phyloP scores from a whole-genome alignment of 2,888 invertebrate genomes.

The Epirrhoe alternata region DNA sequence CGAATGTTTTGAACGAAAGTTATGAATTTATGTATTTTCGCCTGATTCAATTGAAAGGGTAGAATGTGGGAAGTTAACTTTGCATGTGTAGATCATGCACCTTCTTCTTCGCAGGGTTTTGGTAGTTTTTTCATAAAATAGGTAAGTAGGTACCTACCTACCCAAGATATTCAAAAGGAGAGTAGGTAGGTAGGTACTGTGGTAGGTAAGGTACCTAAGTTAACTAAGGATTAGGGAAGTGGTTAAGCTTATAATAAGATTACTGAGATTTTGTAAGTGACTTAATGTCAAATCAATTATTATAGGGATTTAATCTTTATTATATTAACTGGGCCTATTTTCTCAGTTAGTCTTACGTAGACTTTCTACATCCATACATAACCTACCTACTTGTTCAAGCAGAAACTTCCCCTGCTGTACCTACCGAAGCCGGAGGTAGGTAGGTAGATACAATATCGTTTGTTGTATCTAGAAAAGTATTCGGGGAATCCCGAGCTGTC shows the following conservation, averaged over 20 bases:
- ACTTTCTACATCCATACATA: no score
- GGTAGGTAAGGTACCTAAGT: no score
- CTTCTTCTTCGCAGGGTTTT: not conserved
- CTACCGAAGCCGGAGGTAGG: not conserved
- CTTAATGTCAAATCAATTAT: no score
- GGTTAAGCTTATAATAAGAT: no score
- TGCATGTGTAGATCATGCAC: not conserved
- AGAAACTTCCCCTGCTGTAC: no score
- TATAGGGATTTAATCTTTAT: no score
- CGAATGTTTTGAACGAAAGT: slow-evolving; percentile 42
- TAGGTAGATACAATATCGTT: slow-evolving; percentile 2
- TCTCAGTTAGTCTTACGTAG: no score
- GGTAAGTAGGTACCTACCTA: slow-evolving; percentile 2
- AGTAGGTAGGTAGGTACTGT: no score
- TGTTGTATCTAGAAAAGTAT: slow-evolving; percentile 26
- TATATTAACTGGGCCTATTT: no score
- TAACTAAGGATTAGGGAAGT: no score
- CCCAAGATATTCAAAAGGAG: no score
- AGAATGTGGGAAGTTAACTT: not conserved
- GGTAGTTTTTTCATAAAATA: not conserved
- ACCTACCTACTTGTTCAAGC: not conserved
- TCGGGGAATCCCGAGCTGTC: slow-evolving; percentile 42
- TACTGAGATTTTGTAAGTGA: no score
- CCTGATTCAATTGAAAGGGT: slow-evolving; percentile 24
- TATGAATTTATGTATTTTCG: slow-evolving; percentile 44